A percentile compares a stretch with the other conserved stretches of the same genome.
These are phyloP conservation scores for Rhincodon typus DNA, from an alignment of 2,797 vertebrate genomes.

Conservation along the genomic window DNA sequence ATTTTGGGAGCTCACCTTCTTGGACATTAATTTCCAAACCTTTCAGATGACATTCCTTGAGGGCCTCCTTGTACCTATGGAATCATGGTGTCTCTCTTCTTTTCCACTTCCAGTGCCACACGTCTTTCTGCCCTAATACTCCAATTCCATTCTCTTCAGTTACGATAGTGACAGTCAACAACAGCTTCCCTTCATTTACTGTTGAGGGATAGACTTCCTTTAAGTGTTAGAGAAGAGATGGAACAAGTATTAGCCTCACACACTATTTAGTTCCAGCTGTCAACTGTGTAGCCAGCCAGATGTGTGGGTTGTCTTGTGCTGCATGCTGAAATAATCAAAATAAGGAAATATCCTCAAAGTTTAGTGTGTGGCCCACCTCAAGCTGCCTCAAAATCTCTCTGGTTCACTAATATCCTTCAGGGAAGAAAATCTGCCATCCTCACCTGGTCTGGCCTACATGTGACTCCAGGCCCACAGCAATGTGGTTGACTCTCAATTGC, in stretches of 20 bases:
- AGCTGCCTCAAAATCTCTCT: background rate
- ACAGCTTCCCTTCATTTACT: background rate
- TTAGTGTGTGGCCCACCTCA: background rate
- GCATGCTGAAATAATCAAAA: background rate
- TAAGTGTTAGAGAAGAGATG: background rate
- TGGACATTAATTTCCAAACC: too few species aligned
- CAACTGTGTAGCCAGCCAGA: background rate
- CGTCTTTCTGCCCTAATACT: background rate
- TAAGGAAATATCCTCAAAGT: background rate
- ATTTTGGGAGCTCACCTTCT: too few species aligned
- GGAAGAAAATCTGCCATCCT: too few species aligned
- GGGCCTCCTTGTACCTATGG: background rate
- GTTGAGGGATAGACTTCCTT: background rate
- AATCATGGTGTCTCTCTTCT: background rate
- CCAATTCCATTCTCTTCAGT: background rate
- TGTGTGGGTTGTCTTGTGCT: background rate
- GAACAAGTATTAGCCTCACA: background rate
- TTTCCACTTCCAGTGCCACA: background rate
- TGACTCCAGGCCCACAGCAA: too few species aligned
- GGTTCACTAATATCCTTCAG: too few species aligned
- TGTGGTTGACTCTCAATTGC: too few species aligned
- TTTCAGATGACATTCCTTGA: background rate
- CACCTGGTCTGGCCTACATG: too few species aligned
- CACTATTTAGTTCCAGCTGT: background rate
- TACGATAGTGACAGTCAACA: background rate